These are phyloP conservation scores for Phengaris arion DNA, from an alignment of 2,888 invertebrate species.

Conservation along the genomic window DNA sequence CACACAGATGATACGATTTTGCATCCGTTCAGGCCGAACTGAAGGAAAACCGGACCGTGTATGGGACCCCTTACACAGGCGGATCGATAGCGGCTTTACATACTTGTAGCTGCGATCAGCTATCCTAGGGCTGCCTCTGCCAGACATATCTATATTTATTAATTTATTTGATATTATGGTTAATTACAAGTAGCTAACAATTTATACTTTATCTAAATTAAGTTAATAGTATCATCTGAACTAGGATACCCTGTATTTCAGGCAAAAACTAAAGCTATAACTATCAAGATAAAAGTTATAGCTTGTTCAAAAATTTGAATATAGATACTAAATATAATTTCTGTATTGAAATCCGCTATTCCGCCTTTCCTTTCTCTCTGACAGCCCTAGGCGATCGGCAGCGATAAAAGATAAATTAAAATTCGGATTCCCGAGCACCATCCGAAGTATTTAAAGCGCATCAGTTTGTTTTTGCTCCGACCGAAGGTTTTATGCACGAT, in stretches of 20 bases:
- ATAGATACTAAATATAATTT: no score
- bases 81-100: background rate
- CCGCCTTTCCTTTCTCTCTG: background rate
- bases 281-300: no score
- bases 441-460: slow-evolving; percentile 13
- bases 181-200: no score
- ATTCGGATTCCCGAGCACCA: slow-evolving; percentile 11
- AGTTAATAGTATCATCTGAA: no score
- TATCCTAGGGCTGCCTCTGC: background rate
- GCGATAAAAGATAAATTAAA: slow-evolving; percentile 17
- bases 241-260: no score
- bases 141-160: background rate
- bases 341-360: background rate
- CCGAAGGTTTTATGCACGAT: slow-evolving; percentile 2
- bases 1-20: no score
- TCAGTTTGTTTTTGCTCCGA: slow-evolving; percentile 14
- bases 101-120: background rate
- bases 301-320: no score
- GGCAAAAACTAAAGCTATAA: no score
- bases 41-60: no score
- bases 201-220: no score
- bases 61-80: background rate
- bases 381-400: background rate
- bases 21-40: no score
- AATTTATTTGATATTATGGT: no score